Evolutionary conservation across 2,113 vertebrate genomes (phyloP).

Genomic region (Leiothrix lutea): DNA sequence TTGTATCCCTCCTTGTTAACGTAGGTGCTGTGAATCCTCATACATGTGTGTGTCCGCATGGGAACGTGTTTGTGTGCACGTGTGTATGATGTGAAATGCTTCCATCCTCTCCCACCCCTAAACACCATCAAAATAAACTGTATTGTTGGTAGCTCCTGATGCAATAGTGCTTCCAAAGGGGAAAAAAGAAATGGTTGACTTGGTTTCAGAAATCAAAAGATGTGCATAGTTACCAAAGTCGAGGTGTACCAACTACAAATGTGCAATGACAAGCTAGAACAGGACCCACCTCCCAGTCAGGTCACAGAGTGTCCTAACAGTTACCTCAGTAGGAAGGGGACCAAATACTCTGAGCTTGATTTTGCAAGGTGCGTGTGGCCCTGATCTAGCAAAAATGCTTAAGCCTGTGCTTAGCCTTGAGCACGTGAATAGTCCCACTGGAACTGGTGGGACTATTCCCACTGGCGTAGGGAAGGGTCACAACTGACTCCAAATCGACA

Average conservation of each 20-base stretch:
- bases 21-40: conserved; percentile 73
- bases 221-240: conserved; percentile 83
- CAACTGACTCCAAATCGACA: conserved; percentile 23
- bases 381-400: conserved; percentile 27
- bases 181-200: conserved; percentile 64
- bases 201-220: conserved; percentile 72
- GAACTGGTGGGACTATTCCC: background rate
- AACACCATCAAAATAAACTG: conserved; percentile 48
- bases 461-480: background rate
- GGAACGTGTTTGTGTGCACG: background rate
- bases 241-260: conserved; percentile 76
- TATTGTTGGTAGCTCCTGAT: conserved; percentile 57
- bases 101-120: conserved; percentile 60
- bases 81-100: conserved; percentile 53
- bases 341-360: conserved; percentile 34
- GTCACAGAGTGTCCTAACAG: conserved; percentile 23
- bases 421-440: conserved; percentile 3
- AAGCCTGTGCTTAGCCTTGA: conserved; percentile 32
- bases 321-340: conserved; percentile 34
- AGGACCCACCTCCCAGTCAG: conserved; percentile 33
- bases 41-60: background rate
- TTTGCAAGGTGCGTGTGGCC: conserved; percentile 48
- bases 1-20: conserved; percentile 73
- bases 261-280: conserved; percentile 69
- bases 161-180: conserved; percentile 51